These are phyloP conservation scores for Panagrolaimus sp. DNA, from an alignment of 1,140 invertebrate genomes.

Conservation along the genomic window DNA sequence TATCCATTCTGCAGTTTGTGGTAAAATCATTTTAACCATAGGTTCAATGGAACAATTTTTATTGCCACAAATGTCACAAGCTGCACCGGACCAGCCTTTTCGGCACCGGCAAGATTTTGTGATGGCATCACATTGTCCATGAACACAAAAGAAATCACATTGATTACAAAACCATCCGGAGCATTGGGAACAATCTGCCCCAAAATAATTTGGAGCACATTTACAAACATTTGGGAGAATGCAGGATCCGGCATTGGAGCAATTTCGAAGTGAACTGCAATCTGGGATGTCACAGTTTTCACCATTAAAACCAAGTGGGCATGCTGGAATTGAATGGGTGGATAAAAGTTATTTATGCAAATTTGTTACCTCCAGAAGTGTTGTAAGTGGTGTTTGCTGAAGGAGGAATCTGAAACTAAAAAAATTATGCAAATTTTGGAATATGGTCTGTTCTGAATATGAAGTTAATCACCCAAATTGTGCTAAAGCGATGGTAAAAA, in stretches of 20 bases:
- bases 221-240: background rate
- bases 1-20: constrained; percentile 4
- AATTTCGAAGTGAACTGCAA: constrained; percentile 1
- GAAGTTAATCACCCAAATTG: too few relatives aligned
- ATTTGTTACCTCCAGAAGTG: background rate
- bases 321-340: background rate
- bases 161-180: constrained; percentile 12
- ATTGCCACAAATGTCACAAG: background rate
- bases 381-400: too few relatives aligned
- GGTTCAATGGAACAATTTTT: background rate
- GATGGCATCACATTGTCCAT: constrained; percentile 2
- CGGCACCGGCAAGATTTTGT: background rate
- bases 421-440: too few relatives aligned
- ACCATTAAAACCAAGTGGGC: background rate
- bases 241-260: constrained; percentile 1
- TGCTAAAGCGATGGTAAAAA: too few relatives aligned
- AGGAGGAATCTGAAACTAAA: too few relatives aligned
- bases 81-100: background rate
- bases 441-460: too few relatives aligned
- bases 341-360: background rate
- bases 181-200: constrained; percentile 7
- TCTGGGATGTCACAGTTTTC: background rate
- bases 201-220: constrained; percentile 5
- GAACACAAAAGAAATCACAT: constrained; percentile 11
- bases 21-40: background rate